Evolutionary conservation across 92 coral and sea anemone genomes (phyloP), one percentile per base, ranked within the genome.

Genomic region (Porites rus): DNA sequence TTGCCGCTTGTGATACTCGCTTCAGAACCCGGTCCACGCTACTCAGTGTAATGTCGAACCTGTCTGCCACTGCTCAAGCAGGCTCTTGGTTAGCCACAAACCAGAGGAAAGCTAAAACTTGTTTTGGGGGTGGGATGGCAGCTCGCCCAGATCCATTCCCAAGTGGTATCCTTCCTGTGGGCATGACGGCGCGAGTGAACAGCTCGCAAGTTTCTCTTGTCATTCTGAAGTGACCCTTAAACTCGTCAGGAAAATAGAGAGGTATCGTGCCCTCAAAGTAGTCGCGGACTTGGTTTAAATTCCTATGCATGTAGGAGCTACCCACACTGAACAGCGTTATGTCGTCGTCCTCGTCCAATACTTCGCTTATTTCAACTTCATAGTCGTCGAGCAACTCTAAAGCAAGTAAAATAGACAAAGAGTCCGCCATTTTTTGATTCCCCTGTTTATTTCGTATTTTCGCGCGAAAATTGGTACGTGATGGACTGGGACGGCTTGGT

Each of bases 21-120:
- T 81, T 61, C 59, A 86, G 81, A 69, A 88, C 75, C 78, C 91
- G 82, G 91, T 91, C 79, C 18, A 74, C 84, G 74, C 94, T 91
- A 54, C 91, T 91, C 65, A 53, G 50, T 81, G 87, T 84, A 78
- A 84, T 73, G 65, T 88, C 83, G 80, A 92, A 92, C 6, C 92
- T 74, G 65, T 84, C 84, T 78, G 90, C 92, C 31, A 88, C 81
- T 38, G 90, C 79, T 51, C 86, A 79, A 61, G 74, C 86, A 7
- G 91, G 95, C 79, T 89, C 88, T 84, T 86, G 85, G 78, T 92
- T 84, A 10, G 75, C 90, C 65, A 92, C 66, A 65, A 81, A 65
- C 94, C 92, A 84, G 74, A 79, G 80, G 54, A 91, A 90, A 31
- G 76, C 58, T 22, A 90, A 72, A n/a, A 92, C 52, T 77, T 85